These are phyloP conservation scores for Rhabditoides inermis DNA, from an alignment of 2,888 invertebrate genomes.

Conservation along the genomic window DNA sequence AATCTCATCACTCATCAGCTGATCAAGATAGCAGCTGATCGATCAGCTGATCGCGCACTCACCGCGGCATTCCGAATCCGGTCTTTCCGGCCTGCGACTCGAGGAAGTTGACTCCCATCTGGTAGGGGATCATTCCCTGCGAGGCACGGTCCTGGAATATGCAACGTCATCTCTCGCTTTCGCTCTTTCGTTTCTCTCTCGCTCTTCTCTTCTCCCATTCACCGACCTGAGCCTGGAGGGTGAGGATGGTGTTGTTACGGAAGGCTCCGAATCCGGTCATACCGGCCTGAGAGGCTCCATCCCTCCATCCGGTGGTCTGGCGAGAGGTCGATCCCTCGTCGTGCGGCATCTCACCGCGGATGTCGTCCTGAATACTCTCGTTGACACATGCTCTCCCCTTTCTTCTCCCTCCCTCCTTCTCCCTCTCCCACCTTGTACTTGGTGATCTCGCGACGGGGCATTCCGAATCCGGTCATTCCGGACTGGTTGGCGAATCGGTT, in stretches of 20 bases:
- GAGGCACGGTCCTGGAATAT: constrained; percentile 9
- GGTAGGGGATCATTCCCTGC: constrained; percentile 55
- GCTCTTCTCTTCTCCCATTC: not conserved
- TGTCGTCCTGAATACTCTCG: constrained; percentile 46
- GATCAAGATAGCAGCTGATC: not conserved
- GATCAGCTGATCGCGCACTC: constrained; percentile 3
- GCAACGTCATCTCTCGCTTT: constrained; percentile 34
- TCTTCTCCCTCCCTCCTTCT: no score
- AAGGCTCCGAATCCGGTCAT: constrained; percentile 53
- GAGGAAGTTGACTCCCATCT: constrained; percentile 59
- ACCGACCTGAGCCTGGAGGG: constrained; percentile 32
- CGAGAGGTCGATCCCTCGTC: constrained; percentile 48
- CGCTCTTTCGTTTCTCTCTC: not conserved
- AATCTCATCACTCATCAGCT: not conserved
- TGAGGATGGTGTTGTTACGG: constrained; percentile 49
- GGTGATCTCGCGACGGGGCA: constrained; percentile 51
- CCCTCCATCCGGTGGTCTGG: constrained; percentile 52
- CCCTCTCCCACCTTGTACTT: no score
- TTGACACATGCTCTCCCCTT: no score
- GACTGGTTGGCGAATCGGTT: constrained; percentile 52
- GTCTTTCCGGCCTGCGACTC: constrained; percentile 59
- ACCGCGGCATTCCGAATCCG: constrained; percentile 57
- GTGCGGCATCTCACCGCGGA: constrained; percentile 52
- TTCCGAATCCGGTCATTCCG: constrained; percentile 52
- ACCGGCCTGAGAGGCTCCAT: constrained; percentile 49